These are phyloP conservation scores for Micropoecilia bifurca DNA, from an alignment of 2,797 vertebrate species.

Conservation along the genomic window DNA sequence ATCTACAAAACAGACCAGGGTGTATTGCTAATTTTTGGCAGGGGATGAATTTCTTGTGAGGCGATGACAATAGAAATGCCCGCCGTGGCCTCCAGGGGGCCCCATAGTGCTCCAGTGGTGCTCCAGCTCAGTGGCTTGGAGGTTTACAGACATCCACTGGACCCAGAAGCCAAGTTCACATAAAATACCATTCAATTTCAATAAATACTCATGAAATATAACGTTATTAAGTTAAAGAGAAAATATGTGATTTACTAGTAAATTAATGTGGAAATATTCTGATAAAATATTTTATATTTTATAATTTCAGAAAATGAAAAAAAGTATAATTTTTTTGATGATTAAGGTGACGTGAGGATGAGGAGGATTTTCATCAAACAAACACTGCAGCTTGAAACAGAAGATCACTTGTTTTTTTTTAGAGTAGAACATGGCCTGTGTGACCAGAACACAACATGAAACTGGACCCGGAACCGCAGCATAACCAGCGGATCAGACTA, in stretches of 20 bases:
- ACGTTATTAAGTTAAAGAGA: neutral
- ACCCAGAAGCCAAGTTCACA: neutral
- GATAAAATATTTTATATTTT: too few species aligned
- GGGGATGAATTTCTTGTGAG: too few species aligned
- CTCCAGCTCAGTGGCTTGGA: too few species aligned
- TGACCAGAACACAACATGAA: too few species aligned
- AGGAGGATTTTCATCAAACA: neutral
- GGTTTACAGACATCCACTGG: too few species aligned
- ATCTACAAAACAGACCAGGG: too few species aligned
- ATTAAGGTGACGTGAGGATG: neutral
- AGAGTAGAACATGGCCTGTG: constrained; percentile 27
- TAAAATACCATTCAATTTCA: neutral
- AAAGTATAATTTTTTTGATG: neutral
- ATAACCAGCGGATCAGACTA: neutral
- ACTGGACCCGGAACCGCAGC: neutral
- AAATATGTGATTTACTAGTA: neutral
- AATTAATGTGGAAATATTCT: neutral
- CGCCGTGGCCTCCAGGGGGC: too few species aligned
- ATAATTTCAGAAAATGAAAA: too few species aligned
- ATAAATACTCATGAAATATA: neutral
- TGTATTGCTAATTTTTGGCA: too few species aligned
- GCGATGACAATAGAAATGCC: too few species aligned
- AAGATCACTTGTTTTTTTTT: constrained; percentile 54
- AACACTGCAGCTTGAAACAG: constrained; percentile 6
- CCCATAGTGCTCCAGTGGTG: too few species aligned